Evolutionary conservation across 2,888 invertebrate genomes (phyloP), one percentile per base, ranked within the genome.

Genomic region (Diplolepis rosae): DNA sequence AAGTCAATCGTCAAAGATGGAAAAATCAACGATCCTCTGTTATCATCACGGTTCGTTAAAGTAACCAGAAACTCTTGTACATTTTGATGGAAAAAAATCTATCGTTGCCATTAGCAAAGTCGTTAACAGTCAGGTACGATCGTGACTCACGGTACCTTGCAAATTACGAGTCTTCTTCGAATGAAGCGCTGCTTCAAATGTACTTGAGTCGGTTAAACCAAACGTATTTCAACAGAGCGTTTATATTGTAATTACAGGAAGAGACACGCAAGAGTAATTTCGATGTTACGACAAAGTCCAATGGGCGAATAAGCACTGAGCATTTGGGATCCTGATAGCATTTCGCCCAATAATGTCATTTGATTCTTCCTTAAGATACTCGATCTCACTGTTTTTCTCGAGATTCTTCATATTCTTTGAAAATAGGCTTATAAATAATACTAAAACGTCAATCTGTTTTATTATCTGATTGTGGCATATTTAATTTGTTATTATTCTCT

Each of bases 221-320:
- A 76, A 76, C 66, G 76, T 76, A 73, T 76, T 76, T 76, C 76
- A 76, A 76, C 76, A 76, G 73, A 76, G 70, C 76, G 68, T 73
- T 76, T 76, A 76, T 66, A 76, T 67, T 71, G 71, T 75, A 75
- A 75, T 75, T 75, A 73, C 75, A 75, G 75, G 75, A 77, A 76
- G 78, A 79, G 76, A 79, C 77, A 80, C 78, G 79, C 78, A 76
- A 77, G 79, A 79, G 75, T 70, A 70, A 70, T 72, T 70, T 69
- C 70, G 66, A 65, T 66, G 45, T 72, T 74, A 71, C 74, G 27
- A 68, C 65, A 56, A 69, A 67, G 22, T 52, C 69, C 28, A 42
- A 69, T 65, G 35, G 69, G 68, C 66, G 61, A 68, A 48, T 67
- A 30, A 72, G 35, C 66, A 50, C 45, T 67, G 35, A 61, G 52